Base-by-base conservation (phyloP, 2,797 vertebrate genomes). In the Miichthys miiuy region DNA sequence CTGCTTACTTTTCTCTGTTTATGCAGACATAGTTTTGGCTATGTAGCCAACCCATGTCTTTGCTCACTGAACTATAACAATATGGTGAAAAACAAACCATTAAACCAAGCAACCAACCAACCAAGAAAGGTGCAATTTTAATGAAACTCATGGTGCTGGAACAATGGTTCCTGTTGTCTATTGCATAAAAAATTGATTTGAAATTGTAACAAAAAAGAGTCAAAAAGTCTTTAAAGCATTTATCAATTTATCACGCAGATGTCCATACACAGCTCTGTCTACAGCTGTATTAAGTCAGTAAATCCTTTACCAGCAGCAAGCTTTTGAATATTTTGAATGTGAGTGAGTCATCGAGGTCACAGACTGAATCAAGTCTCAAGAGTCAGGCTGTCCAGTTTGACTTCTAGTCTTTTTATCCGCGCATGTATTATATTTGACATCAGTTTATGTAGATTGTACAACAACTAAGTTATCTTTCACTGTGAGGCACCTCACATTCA, bases 261-360 rank as follows among this genome's bases (percentile, higher is more conserved):
- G 13, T 25, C 13, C 23, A 25, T 14, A 16, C 17, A 3, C 23
- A 4, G 27, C 48, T 38, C 20, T 12, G 44, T 14, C 25, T 27
- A 17, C 14, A 18, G 27, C 14, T 16, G 18, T 9, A 38, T 38
- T 8, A 64, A 18, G n/a, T 12, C n/a, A 54, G 34, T 8, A 18
- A 54, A 54, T 30, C 62, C 12, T 42, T 13, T 2, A n/a, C 34
- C 13, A 38, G 20, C 4, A 11, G 27, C 12, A 30, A 21, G 2
- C 5, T 58, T 27, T 48, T 50, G 23, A 38, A 23, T 60, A 60
- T 38, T 50, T 34, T 44, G 14, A 42, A 52, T 21, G 42, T 25
- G 38, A 58, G 54, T 69, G 54, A 70, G 55, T 70, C 68, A 60
- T 60, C 44, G 7, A 48, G 55, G 55, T 38, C n/a, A 21, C 8